Evolutionary conservation across 2,888 invertebrate species (phyloP), one percentile per base, ranked within the genome.

Genomic region (Acrobasis repandana): DNA sequence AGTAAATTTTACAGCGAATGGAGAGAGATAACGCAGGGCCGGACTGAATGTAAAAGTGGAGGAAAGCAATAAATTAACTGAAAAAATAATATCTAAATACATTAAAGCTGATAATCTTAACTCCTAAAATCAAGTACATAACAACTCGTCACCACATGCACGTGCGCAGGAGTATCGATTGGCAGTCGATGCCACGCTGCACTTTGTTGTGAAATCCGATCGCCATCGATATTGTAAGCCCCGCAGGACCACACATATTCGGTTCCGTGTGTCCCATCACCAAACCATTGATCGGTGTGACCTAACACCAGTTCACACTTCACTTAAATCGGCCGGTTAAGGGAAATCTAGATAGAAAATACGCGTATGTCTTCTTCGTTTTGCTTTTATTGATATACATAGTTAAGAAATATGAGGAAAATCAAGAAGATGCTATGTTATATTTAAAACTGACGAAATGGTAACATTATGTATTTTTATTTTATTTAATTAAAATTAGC

Each of bases 141-240:
- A 16, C 33, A 48, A 48, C 20, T n/a, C n/a, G n/a, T n/a, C 28
- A 38, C 52, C n/a, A 14, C 33, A 20, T 57, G 56, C 54, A 57
- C 46, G 56, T 57, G 46, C 57, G 16, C 16, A 11, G 10, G 11
- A 16, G 4, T 54, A 48, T 56, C 9, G 15, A 48, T 9, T 14
- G 2, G 14, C 1, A 10, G 48, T 57, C 57, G 48, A 57, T 57
- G 48, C 48, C 57, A 57, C 57, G 57, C 34, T 48, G 57, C 14
- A 48, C 63, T 65, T 67, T 67, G 61, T 67, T 67, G 63, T 66
- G 66, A 64, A 64, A 64, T 60, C 38, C 51, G 63, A 63, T 10
- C 48, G 56, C 58, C 56, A 52, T 52, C 60, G 56, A 61, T 38
- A 38, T 38, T 38, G 49, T 49, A 58, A 58, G 58, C 58, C 58